Evolutionary conservation across 1,140 invertebrate species (phyloP).

Genomic region (Globodera rostochiensis): DNA sequence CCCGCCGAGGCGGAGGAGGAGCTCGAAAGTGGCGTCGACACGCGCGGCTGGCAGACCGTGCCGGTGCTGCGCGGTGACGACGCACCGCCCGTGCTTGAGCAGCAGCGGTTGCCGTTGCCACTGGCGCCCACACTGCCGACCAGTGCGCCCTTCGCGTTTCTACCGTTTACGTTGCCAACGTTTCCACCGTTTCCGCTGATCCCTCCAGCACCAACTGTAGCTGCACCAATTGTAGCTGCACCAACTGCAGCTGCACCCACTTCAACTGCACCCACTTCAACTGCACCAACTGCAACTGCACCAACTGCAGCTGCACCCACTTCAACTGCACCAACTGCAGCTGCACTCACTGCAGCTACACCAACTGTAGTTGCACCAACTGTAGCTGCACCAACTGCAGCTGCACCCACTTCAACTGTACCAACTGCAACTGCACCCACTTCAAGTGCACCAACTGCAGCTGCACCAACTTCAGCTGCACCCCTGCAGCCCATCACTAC

Average conservation of each 20-base stretch:
- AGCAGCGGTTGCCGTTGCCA: background rate
- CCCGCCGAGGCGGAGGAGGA: conserved; percentile 1
- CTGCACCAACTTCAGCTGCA: conserved; percentile 21
- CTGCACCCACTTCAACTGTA: background rate
- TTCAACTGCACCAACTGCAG: no score
- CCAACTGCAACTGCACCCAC: background rate
- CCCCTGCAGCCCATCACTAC: conserved; percentile 31
- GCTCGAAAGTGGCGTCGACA: background rate
- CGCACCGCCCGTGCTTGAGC: background rate
- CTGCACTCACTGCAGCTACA: no score
- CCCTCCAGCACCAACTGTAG: background rate
- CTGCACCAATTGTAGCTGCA: conserved; percentile 16
- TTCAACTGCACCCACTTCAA: conserved; percentile 13
- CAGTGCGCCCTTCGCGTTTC: no score
- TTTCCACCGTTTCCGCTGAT: background rate
- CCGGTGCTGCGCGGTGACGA: conserved; percentile 6
- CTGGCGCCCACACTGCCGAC: background rate
- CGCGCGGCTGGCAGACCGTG: background rate
- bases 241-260: background rate
- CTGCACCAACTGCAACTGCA: conserved; percentile 29
- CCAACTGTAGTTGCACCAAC: conserved; percentile 17
- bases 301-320: conserved; percentile 17
- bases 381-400: background rate
- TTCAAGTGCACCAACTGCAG: background rate
- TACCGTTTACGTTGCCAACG: background rate